Evolutionary conservation across 2,888 invertebrate genomes (phyloP).

Genomic region (Euproctis similis): DNA sequence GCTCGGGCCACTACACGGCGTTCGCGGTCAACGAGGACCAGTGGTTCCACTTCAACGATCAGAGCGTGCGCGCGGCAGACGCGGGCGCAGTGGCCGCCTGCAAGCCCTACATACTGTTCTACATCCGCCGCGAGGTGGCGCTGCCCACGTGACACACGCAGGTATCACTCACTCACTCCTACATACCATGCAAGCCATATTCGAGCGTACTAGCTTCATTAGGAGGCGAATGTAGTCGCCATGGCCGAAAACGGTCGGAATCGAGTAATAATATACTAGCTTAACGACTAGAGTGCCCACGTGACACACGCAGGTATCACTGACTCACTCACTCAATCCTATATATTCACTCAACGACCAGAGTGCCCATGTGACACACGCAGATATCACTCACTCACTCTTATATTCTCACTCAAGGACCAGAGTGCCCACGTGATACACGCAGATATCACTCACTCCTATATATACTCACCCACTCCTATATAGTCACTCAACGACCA

Average conservation of each 20-base stretch:
- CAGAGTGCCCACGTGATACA: constrained; percentile 83
- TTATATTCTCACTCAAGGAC: constrained; percentile 92
- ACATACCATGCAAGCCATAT: no score
- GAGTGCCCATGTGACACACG: constrained; percentile 31
- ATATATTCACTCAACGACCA: no score
- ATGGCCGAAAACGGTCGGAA: no score
- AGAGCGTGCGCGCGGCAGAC: constrained; percentile 83
- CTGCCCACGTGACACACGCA: constrained; percentile 33
- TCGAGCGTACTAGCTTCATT: no score
- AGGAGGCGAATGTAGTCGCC: no score
- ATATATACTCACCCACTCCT: constrained; percentile 91
- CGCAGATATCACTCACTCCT: constrained; percentile 80
- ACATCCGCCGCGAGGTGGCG: constrained; percentile 81
- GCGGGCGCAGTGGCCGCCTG: constrained; percentile 81
- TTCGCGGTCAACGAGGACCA: constrained; percentile 86
- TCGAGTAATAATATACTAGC: no score
- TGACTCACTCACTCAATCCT: no score
- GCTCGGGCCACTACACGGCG: constrained; percentile 90
- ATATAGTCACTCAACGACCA: constrained; percentile 83
- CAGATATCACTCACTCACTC: no score
- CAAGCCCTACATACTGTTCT: constrained; percentile 91
- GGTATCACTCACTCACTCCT: no score
- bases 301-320: constrained; percentile 48
- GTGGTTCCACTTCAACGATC: constrained; percentile 93
- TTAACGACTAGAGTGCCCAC: no score